Evolutionary conservation across 2,113 vertebrate genomes (phyloP).

Genomic region (human (Homo sapiens)): GRCh38 chr1:217135501-217136000

Average conservation of each 20-base stretch:
- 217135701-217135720: constrained; percentile 19
- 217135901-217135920: constrained; percentile 81
- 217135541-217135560: neutral
- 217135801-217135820: constrained; percentile 79
- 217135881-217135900: constrained; percentile 85
- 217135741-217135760: constrained; percentile 31
- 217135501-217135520: neutral
- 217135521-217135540: neutral
- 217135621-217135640: constrained; percentile 85
- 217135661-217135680: constrained; percentile 77
- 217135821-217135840: constrained; percentile 80
- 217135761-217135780: constrained; percentile 69
- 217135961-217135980: neutral
- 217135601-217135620: constrained; percentile 74
- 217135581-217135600: constrained; percentile 40
- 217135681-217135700: constrained; percentile 71
- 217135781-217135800: constrained; percentile 78
- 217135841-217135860: constrained; percentile 90
- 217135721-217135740: constrained; percentile 54
- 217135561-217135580: constrained; percentile 26
- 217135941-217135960: neutral
- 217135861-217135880: constrained; percentile 85
- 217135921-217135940: constrained; percentile 34
- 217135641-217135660: constrained; percentile 76
- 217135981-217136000: neutral